Evolutionary conservation across 2,888 invertebrate genomes (phyloP).

Genomic region (Tridacna crocea): DNA sequence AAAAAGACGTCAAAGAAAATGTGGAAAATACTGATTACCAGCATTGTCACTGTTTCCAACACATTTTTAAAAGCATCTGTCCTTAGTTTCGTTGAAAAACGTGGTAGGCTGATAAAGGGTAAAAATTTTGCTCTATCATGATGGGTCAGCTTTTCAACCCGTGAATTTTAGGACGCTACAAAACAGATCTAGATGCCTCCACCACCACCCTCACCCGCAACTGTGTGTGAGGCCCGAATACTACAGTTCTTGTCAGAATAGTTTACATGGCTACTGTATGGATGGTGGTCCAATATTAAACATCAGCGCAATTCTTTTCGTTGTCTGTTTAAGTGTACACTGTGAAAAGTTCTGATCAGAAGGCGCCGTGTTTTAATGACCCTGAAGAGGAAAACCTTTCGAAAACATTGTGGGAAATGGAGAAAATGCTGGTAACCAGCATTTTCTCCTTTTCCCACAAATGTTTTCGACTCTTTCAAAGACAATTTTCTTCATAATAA

Average conservation of each 20-base stretch:
- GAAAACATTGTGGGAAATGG: not conserved
- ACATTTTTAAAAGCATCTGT: no score
- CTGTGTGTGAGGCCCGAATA: no score
- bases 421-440: slow-evolving; percentile 8
- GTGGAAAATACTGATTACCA: not conserved
- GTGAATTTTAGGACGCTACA: no score
- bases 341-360: no score
- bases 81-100: no score
- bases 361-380: not conserved
- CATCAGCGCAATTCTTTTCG: not conserved
- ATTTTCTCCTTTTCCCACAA: not conserved
- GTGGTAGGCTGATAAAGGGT: no score
- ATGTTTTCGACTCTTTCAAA: not conserved
- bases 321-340: not conserved
- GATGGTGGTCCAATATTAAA: not conserved
- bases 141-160: no score
- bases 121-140: no score
- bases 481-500: no score
- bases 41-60: not conserved
- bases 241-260: not conserved
- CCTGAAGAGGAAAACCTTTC: not conserved
- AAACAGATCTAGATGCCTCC: no score
- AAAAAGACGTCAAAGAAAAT: not conserved
- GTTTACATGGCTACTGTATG: no score
- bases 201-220: no score